Percentiles rank a stretch among this genome's conserved stretches.
These are phyloP conservation scores for Pogona vitticeps DNA, from an alignment of 2,113 vertebrate genomes.

Conservation along the genomic window DNA sequence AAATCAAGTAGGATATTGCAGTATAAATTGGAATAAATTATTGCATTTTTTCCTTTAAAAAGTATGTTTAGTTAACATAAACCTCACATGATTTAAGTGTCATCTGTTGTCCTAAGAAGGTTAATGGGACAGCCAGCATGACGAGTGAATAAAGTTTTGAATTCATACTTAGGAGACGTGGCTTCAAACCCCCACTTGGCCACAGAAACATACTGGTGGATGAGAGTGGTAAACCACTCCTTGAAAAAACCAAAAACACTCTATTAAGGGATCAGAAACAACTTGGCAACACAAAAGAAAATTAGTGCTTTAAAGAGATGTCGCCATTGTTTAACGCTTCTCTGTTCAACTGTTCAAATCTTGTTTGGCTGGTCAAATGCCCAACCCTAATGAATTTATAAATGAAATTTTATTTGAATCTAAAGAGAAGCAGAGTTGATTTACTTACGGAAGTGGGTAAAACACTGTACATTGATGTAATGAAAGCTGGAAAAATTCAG, in stretches of 20 bases:
- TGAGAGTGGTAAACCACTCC: too few species aligned
- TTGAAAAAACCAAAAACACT: background rate
- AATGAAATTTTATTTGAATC: background rate
- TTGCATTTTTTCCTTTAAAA: background rate
- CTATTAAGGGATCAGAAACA: background rate
- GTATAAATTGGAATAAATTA: background rate
- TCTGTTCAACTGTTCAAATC: background rate
- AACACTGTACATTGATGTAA: background rate
- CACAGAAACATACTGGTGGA: background rate
- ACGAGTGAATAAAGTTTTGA: background rate
- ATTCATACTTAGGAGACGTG: background rate
- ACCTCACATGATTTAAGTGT: too few species aligned
- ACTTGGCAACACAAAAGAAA: background rate
- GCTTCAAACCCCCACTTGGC: background rate
- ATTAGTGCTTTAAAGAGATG: background rate
- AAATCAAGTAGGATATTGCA: background rate
- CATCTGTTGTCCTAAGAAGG: too few species aligned
- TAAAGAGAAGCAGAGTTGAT: background rate
- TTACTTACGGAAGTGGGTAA: background rate
- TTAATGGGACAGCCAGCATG: too few species aligned
- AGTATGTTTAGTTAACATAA: too few species aligned
- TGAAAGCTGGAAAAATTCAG: background rate
- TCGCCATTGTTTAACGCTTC: background rate
- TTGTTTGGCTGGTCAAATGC: background rate
- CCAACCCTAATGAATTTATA: background rate